Evolutionary conservation across 2,888 invertebrate genomes (phyloP), one percentile per base, ranked within the genome.

Genomic region (Sphecodes monilicornis): DNA sequence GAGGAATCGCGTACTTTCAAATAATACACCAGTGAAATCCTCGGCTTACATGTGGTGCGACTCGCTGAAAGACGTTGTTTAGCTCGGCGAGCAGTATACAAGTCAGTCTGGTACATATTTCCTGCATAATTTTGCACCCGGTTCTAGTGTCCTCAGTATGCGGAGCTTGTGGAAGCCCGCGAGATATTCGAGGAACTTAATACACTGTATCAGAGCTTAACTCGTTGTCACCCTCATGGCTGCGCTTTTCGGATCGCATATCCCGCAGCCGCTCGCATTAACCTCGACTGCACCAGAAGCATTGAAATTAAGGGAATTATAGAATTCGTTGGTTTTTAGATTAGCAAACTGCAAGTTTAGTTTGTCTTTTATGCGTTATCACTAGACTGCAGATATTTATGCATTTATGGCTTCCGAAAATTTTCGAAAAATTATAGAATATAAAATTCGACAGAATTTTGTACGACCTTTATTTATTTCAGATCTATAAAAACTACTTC

Each of bases 51-150:
- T n/a, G 18, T 6, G 26, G 16, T 43, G 82, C 46, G 36, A 43
- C 54, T 75, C 13, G 50, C 75, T 43, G 32, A 36, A 43, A 64
- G 41, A 84, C 87, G 85, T 89, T 89, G 89, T 87, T 82, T 86
- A 80, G 73, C 79, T 80, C 86, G 84, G 64, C 89, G 87, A 75
- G 84, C 88, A 79, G 89, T 88, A 86, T 89, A 88, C 87, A 86
- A 84, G 84, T 77, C 71, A 75, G 87, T 66, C 83, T 78, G 84
- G 86, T 88, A 87, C 88, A 89, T 89, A 88, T 85, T 90, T 86
- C 86, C 76, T 70, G 89, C 86, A 88, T 90, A 90, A 86, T 89
- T 88, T 89, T 80, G 64, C 86, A 26, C 54, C 70, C 46, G 64
- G 13, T 70, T 41, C 64, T 71, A 57, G 43, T 41, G 74, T 72